Evolutionary conservation across 30 jellyfish, hydroid and myxozoan species (phyloP).

Genomic region (Hydra vulgaris): DNA sequence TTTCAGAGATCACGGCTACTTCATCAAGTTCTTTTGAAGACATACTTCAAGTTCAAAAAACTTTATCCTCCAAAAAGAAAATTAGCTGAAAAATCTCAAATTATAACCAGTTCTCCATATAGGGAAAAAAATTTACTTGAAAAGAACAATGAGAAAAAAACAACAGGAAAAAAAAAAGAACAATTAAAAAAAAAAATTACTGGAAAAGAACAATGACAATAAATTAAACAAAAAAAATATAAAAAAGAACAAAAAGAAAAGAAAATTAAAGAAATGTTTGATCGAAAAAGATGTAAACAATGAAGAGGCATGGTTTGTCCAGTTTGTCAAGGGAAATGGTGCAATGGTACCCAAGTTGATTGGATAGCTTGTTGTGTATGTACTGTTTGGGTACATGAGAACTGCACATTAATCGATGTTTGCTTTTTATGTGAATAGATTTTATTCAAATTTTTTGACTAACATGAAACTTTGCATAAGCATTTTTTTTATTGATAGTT

Average conservation of each 20-base stretch:
- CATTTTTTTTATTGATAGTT: background rate
- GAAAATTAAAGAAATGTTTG: background rate
- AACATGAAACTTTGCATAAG: background rate
- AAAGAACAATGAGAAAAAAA: background rate
- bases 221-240: background rate
- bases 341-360: background rate
- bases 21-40: background rate
- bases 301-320: background rate
- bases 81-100: background rate
- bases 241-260: background rate
- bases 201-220: background rate
- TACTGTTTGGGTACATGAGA: background rate
- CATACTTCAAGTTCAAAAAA: background rate
- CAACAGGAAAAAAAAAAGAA: background rate
- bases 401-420: background rate
- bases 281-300: background rate
- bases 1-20: background rate
- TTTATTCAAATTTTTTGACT: background rate
- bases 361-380: background rate
- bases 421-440: background rate
- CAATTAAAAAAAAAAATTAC: background rate
- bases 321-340: background rate
- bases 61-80: background rate
- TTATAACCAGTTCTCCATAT: background rate
- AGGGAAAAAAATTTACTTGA: background rate